Percentiles rank a stretch among this genome's conserved stretches.
phyloP scores from a whole-genome alignment of 2,888 invertebrate species.

The Anthoptus insignis region DNA sequence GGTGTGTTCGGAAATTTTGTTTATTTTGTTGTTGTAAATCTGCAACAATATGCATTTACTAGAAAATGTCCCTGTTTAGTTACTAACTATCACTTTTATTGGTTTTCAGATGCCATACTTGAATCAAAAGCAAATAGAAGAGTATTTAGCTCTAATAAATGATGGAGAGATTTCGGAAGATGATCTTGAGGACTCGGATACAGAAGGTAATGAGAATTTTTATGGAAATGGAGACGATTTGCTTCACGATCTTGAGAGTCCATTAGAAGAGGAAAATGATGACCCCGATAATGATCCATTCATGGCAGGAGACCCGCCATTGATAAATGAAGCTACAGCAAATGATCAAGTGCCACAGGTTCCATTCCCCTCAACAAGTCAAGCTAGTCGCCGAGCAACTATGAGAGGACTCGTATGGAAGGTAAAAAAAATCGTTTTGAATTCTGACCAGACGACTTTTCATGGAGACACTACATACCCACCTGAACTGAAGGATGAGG shows the following conservation, averaged over 20 bases:
- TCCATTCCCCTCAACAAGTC: slow-evolving; percentile 55
- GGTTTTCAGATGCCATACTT: slow-evolving; percentile 53
- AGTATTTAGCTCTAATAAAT: no score
- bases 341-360: slow-evolving; percentile 54
- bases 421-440: slow-evolving; percentile 55
- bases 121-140: slow-evolving; percentile 53
- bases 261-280: slow-evolving; percentile 54
- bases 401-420: slow-evolving; percentile 56
- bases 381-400: slow-evolving; percentile 56
- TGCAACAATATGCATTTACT: slow-evolving; percentile 36
- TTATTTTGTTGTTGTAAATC: no score
- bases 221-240: slow-evolving; percentile 55
- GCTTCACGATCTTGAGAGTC: slow-evolving; percentile 55
- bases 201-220: slow-evolving; percentile 53
- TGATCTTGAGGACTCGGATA: slow-evolving; percentile 56
- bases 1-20: slow-evolving; percentile 50
- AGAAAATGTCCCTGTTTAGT: slow-evolving; percentile 46
- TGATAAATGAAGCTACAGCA: slow-evolving; percentile 53
- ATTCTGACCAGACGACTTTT: slow-evolving; percentile 58
- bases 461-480: slow-evolving; percentile 55
- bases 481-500: slow-evolving; percentile 55
- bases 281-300: slow-evolving; percentile 50
- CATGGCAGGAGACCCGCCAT: slow-evolving; percentile 18
- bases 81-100: slow-evolving; percentile 48
- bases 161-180: slow-evolving; percentile 55